Evolutionary conservation across 2,888 invertebrate species (phyloP), one percentile per base, ranked within the genome.

Genomic region (Rhogogaster chlorosoma): DNA sequence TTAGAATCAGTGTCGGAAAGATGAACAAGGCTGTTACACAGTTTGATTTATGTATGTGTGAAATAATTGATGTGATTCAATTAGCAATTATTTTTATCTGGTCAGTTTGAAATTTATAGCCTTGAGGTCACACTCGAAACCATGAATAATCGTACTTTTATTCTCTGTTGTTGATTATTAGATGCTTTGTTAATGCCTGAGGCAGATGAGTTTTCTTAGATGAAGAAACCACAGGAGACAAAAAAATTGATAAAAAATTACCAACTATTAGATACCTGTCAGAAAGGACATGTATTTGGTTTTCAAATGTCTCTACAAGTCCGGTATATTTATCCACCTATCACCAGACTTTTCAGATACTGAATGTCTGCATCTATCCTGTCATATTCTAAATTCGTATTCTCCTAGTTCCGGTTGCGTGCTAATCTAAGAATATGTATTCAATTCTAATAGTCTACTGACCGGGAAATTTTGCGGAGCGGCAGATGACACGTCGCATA

Each of bases 121-220:
- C 80, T 61, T 15, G 61, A 61, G 77, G 53, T 77, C 77, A 29
- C 9, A 77, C 42, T 73, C 36, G n/a, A 73, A 22, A 73, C 22
- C 10, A n/a, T 77, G 53, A 49, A 53, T 49, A 29, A 77, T 49
- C 77, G 9, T 29, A 77, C 32, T 77, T 77, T 36, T 9, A 77
- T 53, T 12, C 57, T 22, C 5, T 22, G 80, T 49, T 77, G 22
- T 57, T 80, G 9, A 80, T 80, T 38, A 80, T 61, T n/a, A 1
- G 29, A 77, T 29, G 29, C 57, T 61, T 80, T 29, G 38, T 61
- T 61, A 36, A 0, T 38, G 57, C 57, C 61, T 26, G 0, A 38
- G 57, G 53, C 38, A 80, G 38, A 38, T 80, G 22, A 80, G 32
- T 80, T 57, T 38, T 12, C 38, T 36, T 5, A 7, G 29, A 78